Conservation (phyloP, 1,140 invertebrate genomes). For the Rhyzopertha dominica region DNA sequence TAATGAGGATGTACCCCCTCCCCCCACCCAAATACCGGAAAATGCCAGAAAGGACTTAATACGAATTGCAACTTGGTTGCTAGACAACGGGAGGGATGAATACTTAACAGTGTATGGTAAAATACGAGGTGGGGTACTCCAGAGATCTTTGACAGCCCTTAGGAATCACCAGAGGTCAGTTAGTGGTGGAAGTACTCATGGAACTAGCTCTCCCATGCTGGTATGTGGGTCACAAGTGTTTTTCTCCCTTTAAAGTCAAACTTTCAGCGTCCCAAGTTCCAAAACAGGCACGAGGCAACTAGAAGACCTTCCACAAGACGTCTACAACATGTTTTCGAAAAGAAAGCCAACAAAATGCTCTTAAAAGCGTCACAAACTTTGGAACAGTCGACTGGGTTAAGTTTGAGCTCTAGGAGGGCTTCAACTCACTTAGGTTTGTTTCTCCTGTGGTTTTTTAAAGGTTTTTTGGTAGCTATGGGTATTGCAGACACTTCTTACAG, state of each 20-base stretch:
- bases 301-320: constrained; percentile 48
- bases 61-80: constrained; percentile 77
- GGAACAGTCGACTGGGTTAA: constrained; percentile 67
- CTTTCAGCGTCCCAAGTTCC: constrained; percentile 50
- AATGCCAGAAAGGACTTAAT: constrained; percentile 65
- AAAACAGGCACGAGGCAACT: constrained; percentile 48
- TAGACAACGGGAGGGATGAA: constrained; percentile 73
- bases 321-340: constrained; percentile 64
- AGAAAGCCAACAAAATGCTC: constrained; percentile 81
- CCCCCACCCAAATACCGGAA: constrained; percentile 44
- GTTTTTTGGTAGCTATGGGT: constrained; percentile 37
- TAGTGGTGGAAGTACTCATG: constrained; percentile 58
- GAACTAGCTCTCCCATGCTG: constrained; percentile 42
- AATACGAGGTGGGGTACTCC: constrained; percentile 69
- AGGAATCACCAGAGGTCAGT: constrained; percentile 77
- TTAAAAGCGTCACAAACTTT: constrained; percentile 77
- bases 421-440: constrained; percentile 43
- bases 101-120: constrained; percentile 77
- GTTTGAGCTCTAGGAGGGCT: constrained; percentile 52
- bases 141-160: constrained; percentile 68
- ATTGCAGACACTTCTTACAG: constrained; percentile 42
- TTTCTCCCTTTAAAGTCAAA: constrained; percentile 4
- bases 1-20: constrained; percentile 46
- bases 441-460: no score
- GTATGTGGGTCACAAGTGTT: constrained; percentile 23